phyloP scores from a whole-genome alignment of 2,888 invertebrate genomes.

The Opisthograptis luteolata region DNA sequence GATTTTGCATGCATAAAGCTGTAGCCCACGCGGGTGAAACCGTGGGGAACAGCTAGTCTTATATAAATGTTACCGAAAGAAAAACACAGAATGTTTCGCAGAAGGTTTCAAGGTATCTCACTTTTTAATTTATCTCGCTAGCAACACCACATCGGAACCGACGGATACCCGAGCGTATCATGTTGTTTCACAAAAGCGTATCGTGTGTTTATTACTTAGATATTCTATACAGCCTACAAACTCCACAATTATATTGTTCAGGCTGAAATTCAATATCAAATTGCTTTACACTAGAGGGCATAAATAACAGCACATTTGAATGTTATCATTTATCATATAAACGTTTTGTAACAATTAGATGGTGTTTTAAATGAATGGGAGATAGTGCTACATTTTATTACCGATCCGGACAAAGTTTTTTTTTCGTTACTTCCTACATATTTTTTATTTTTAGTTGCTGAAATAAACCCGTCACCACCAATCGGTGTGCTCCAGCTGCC shows the following conservation, averaged over 20 bases:
- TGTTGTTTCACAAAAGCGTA: background rate
- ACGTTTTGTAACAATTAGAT: slow-evolving; percentile 42
- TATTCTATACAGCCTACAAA: background rate
- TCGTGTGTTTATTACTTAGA: background rate
- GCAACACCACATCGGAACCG: too few species aligned
- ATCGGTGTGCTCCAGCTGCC: too few species aligned
- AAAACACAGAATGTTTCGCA: too few species aligned
- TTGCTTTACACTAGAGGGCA: slow-evolving; percentile 11
- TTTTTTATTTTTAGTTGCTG: too few species aligned
- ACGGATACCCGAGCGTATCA: background rate
- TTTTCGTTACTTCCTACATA: background rate
- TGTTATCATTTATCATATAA: slow-evolving; percentile 39
- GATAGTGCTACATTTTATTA: slow-evolving; percentile 2
- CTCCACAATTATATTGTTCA: too few species aligned
- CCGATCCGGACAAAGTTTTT: background rate
- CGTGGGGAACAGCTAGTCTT: too few species aligned
- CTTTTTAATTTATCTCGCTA: too few species aligned
- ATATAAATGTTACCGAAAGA: too few species aligned
- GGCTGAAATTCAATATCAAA: slow-evolving; percentile 22
- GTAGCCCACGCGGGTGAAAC: too few species aligned
- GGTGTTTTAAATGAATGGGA: slow-evolving; percentile 16
- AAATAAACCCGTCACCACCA: too few species aligned
- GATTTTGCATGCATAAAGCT: too few species aligned
- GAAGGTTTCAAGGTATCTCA: too few species aligned
- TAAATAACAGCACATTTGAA: slow-evolving; percentile 34